Evolutionary conservation across 2,113 vertebrate genomes (phyloP).

Genomic region (Hyperopisus bebe): DNA sequence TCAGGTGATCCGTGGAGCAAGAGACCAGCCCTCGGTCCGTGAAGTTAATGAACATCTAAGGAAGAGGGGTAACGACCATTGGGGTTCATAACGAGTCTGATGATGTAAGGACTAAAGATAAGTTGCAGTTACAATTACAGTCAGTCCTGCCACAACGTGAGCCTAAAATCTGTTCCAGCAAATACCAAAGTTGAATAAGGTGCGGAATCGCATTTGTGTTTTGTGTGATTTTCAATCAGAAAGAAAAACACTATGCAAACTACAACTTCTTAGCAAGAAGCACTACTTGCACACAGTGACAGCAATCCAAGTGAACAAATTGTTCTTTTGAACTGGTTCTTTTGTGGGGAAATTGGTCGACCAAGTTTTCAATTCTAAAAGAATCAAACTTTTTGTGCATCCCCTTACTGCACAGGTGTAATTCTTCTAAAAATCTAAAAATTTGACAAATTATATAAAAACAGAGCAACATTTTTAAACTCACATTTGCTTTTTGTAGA

Average conservation of each 20-base stretch:
- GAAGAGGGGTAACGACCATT: neutral
- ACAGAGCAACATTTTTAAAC: neutral
- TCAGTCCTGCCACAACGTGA: neutral
- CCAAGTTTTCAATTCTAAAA: neutral
- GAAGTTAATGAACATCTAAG: constrained; percentile 89
- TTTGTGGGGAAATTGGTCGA: neutral
- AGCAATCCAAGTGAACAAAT: neutral
- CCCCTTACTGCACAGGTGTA: neutral
- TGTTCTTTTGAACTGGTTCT: neutral
- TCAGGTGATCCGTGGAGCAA: constrained; percentile 86
- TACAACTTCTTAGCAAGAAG: neutral
- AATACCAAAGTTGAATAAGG: neutral
- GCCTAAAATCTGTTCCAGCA: neutral
- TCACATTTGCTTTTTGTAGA: neutral
- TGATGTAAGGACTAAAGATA: neutral
- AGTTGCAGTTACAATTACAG: neutral
- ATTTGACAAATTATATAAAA: neutral
- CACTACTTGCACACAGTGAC: neutral
- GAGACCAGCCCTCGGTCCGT: constrained; percentile 78
- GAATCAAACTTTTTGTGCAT: neutral
- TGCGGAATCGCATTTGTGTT: neutral
- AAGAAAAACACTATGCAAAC: neutral
- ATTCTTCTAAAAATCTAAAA: neutral
- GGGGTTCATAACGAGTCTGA: neutral
- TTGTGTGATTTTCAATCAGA: neutral